phyloP scores from a whole-genome alignment of 2,888 invertebrate species.

The Cheilosia soror region DNA sequence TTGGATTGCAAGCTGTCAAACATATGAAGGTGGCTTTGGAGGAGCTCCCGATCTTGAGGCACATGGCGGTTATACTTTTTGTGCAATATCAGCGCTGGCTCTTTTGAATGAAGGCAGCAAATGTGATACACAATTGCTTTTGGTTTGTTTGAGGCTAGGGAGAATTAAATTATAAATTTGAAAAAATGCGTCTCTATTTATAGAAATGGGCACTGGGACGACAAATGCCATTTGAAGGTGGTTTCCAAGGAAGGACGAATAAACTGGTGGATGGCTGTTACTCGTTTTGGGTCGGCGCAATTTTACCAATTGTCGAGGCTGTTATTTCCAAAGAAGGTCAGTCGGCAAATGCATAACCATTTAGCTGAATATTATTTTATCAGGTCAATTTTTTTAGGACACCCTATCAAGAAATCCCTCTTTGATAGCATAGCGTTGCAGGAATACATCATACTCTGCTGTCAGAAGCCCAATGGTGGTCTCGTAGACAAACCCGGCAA shows the following conservation, averaged over 20 bases:
- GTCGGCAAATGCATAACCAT: neutral
- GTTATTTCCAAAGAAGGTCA: constrained; percentile 86
- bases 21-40: constrained; percentile 99
- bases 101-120: constrained; percentile 86
- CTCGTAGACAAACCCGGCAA: constrained; percentile 98
- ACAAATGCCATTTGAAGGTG: constrained; percentile 97
- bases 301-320: constrained; percentile 93
- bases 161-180: neutral
- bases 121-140: constrained; percentile 85
- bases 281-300: constrained; percentile 99
- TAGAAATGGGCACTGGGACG: constrained; percentile 94
- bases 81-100: constrained; percentile 95
- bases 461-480: constrained; percentile 94
- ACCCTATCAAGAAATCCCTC: constrained; percentile 83
- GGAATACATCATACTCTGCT: constrained; percentile 96
- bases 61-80: constrained; percentile 99
- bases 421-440: constrained; percentile 95
- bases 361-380: too few relatives aligned
- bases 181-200: constrained; percentile 54
- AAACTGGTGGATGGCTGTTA: constrained; percentile 99
- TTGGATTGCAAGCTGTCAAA: constrained; percentile 98
- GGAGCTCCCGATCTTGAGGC: constrained; percentile 98
- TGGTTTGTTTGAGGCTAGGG: constrained; percentile 84
- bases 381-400: constrained; percentile 59
- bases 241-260: constrained; percentile 98